Base-by-base conservation (phyloP, 2,888 invertebrate species). In the Phymatocera aterrima region DNA sequence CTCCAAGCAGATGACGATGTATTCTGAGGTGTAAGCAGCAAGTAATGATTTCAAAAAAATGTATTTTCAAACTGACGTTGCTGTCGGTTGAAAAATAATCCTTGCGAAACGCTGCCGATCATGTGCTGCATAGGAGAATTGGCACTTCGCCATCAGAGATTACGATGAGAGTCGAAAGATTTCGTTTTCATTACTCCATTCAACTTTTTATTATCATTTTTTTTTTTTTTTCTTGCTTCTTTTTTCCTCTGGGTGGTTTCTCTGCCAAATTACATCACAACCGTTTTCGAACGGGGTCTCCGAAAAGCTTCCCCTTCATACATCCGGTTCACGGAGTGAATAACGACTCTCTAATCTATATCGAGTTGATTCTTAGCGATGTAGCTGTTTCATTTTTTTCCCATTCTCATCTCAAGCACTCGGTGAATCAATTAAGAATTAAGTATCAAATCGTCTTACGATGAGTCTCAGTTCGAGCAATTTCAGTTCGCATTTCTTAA, bases 111-210 rank as follows among this genome's bases (percentile, higher is more conserved):
- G 51, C 43, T 43, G 51, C 4, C 18, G 51, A 15, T 15, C 4
- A 8, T 40, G 28, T 37, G 34, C 34, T n/a, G 61, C 1, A 12
- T 6, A 64, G 12, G 31, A 64, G 24, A 64, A 64, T 28, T 64
- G 34, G 61, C 61, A 64, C 18, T 34, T n/a, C 37, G 61, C 61
- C 61, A 64, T 37, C 10, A 6, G 18, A 34, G 61, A 64, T 37
- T 2, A 64, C 24, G 12, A 37, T 64, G 61, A 64, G 18, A 57
- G 37, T 37, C 37, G 37, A 18, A 64, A 37, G 61, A 37, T 64
- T 64, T 37, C 34, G 37, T 64, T 64, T 21, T 64, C 34, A 64
- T 64, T 64, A 37, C 57, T 18, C 61, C 18, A 64, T 64, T 64
- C 37, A 37, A 64, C 61, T 34, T 57, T 24, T 28, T 37, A 18